Conservation (phyloP, 35 echinoderm and acorn worm species). For the Nesometra sesokonis region DNA sequence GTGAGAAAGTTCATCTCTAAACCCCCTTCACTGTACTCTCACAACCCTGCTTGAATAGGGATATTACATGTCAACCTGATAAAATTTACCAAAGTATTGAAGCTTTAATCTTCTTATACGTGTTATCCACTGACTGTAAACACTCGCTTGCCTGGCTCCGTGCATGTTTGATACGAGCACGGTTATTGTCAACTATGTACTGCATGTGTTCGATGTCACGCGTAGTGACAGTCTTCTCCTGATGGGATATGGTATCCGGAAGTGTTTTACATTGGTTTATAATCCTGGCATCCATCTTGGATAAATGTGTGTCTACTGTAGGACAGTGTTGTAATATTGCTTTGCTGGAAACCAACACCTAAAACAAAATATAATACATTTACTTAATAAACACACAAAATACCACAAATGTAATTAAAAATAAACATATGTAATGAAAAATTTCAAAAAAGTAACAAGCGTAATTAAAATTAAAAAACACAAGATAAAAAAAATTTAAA, state of each 20-base stretch:
- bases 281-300: conserved; percentile 52
- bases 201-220: conserved; percentile 31
- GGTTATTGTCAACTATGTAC: conserved; percentile 53
- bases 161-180: conserved; percentile 67
- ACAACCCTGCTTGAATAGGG: too few species aligned
- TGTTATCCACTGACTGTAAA: conserved; percentile 58
- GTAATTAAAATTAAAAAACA: too few species aligned
- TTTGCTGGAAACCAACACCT: conserved; percentile 61
- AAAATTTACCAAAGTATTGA: conserved; percentile 83
- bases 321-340: conserved; percentile 46
- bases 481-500: too few species aligned
- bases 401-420: too few species aligned
- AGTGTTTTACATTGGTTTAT: conserved; percentile 3
- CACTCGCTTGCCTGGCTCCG: conserved; percentile 12
- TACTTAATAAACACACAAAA: too few species aligned
- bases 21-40: too few species aligned
- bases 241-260: background rate
- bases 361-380: too few species aligned
- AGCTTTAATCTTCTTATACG: conserved; percentile 80
- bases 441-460: too few species aligned
- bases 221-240: conserved; percentile 7
- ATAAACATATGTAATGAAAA: too few species aligned
- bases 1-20: too few species aligned
- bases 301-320: conserved; percentile 23
- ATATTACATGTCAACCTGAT: too few species aligned